Percentiles rank a stretch among this genome's conserved stretches.
phyloP scores from a whole-genome alignment of 2,113 vertebrate genomes.

The Hippotragus niger region DNA sequence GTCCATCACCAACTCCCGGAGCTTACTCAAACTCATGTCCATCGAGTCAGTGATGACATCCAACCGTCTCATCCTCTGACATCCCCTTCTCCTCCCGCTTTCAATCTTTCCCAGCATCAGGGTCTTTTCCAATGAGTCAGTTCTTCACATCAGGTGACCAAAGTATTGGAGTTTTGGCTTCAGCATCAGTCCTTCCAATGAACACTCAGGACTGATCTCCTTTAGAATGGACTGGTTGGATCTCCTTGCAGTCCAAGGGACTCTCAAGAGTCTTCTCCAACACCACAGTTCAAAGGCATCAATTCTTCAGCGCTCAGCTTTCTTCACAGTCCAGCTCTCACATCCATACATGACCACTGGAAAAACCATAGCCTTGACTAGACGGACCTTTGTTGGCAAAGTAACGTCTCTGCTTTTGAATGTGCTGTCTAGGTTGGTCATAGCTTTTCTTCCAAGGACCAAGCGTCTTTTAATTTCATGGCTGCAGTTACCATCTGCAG shows the following conservation, averaged over 20 bases:
- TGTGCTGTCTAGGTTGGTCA: too few species aligned
- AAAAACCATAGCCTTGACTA: not conserved
- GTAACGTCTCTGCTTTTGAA: too few species aligned
- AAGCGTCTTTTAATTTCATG: not conserved
- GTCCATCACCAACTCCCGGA: not conserved
- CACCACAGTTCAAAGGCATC: not conserved
- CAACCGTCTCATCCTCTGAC: not conserved
- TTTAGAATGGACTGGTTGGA: not conserved
- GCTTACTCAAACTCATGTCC: not conserved
- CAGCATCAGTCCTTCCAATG: not conserved
- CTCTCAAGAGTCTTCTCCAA: not conserved
- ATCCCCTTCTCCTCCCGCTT: fast-evolving
- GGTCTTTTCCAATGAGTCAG: not conserved
- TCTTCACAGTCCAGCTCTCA: not conserved
- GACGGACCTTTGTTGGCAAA: too few species aligned
- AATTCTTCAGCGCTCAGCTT: not conserved
- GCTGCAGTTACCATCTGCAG: not conserved
- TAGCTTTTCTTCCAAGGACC: too few species aligned
- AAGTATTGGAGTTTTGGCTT: not conserved
- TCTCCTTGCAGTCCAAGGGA: not conserved
- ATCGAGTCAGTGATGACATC: not conserved
- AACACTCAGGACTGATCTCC: not conserved
- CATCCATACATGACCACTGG: not conserved
- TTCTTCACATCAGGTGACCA: not conserved
- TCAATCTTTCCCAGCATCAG: not conserved